These are phyloP conservation scores for Myotis findleyi DNA, from an alignment of 2,797 vertebrate species.

Conservation along the genomic window DNA sequence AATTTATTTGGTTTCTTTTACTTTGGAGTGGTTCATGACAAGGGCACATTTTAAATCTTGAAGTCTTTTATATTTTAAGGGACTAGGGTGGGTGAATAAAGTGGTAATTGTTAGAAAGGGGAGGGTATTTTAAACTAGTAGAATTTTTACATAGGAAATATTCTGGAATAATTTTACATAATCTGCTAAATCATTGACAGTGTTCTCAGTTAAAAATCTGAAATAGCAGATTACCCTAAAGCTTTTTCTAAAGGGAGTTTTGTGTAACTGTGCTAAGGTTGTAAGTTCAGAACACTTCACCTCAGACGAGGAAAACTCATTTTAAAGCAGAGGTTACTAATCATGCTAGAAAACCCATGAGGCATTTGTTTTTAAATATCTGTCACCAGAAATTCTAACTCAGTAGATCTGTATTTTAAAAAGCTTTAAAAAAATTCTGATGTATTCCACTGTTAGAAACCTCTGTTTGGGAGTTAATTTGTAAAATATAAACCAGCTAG, in stretches of 20 bases:
- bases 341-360: background rate
- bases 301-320: background rate
- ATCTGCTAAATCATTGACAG: background rate
- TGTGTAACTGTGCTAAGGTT: background rate
- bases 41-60: conserved; percentile 60
- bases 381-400: background rate
- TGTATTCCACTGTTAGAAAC: background rate
- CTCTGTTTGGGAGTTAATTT: background rate
- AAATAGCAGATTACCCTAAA: conserved; percentile 36
- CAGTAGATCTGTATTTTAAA: background rate
- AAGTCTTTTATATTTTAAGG: conserved; percentile 64
- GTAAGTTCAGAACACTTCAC: conserved; percentile 28
- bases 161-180: conserved; percentile 50
- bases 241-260: conserved; percentile 13
- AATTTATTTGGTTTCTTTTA: conserved; percentile 33
- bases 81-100: background rate
- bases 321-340: background rate
- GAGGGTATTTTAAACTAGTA: conserved; percentile 46
- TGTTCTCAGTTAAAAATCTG: conserved; percentile 54
- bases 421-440: background rate
- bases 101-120: conserved; percentile 23
- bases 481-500: background rate
- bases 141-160: conserved; percentile 37
- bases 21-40: conserved; percentile 36
- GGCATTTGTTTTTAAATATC: conserved; percentile 28